Evolutionary conservation across 2,113 vertebrate species (phyloP).

Genomic region (Callipepla squamata): DNA sequence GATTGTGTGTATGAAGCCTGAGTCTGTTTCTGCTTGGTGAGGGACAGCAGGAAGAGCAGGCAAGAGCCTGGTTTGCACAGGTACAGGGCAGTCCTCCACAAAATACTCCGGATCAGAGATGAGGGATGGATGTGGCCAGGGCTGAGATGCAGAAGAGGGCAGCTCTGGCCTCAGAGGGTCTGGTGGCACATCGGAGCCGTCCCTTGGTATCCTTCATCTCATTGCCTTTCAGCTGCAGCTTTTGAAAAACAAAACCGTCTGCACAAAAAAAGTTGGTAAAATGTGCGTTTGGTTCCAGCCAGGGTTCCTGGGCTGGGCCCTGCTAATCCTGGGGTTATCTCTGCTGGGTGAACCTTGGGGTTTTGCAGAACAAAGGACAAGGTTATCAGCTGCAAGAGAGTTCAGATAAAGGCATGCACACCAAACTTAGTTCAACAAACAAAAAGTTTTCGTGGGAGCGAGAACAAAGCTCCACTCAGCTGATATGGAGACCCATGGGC

Average conservation of each 20-base stretch:
- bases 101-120: neutral
- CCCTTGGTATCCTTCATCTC: neutral
- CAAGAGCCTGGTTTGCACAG: neutral
- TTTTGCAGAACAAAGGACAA: neutral
- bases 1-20: neutral
- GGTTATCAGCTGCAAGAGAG: neutral
- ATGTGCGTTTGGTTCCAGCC: neutral
- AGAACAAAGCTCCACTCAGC: neutral
- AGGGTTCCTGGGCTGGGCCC: neutral
- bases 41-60: neutral
- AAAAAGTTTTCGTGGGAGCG: slow-evolving; percentile 17
- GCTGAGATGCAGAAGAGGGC: neutral
- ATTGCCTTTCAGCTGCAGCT: rapidly evolving
- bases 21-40: neutral
- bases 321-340: neutral
- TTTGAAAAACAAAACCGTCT: neutral
- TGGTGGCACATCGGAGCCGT: neutral
- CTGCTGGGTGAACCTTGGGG: too few species aligned
- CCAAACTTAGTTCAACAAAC: slow-evolving; percentile 49
- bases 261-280: neutral
- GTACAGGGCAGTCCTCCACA: neutral
- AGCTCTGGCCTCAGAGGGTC: neutral
- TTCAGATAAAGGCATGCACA: neutral
- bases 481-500: neutral
- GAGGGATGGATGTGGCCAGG: neutral